Base-by-base conservation (phyloP, 1,140 invertebrate species). In the Lysiphlebus fabarum region DNA sequence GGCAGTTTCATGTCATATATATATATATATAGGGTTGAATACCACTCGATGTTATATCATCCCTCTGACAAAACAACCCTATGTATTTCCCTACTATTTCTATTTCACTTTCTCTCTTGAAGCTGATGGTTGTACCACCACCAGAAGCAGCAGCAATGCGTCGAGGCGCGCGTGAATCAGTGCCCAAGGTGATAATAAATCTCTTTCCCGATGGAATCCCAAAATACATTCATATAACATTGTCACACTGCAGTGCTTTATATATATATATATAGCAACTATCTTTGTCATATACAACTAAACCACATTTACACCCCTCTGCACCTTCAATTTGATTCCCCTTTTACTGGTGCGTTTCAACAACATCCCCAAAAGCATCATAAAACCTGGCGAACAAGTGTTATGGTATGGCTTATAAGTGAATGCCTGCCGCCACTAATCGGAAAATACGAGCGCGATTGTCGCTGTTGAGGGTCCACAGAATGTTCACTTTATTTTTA, bases 371-470 rank as follows among this genome's bases (percentile, higher is more conserved):
- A 56, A 42, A 59, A 59, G 69, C 65, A 68, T 74, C 75, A 74
- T 77, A 79, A 79, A 71, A 73, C 71, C 60, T 26, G 59, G 71
- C 70, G 73, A 70, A 79, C 77, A 79, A 79, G 76, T 79, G 77
- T 78, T 79, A 79, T 79, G 71, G 71, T 74, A 78, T 74, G 73
- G 76, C 76, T 77, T 77, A 77, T 79, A 78, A 79, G 76, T 79
- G 77, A 79, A 79, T 79, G 77, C 75, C 72, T 26, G 73, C 73
- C 74, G 69, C 71, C 74, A 74, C 75, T 79, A 79, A 79, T 78
- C 75, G 75, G 72, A 74, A 79, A 78, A 79, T 79, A 78, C 76
- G 77, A 72, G 72, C 74, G 62, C 74, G 75, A 78, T 77, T 77
- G 75, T 76, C 67, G 71, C 64, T 65, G 33, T 33, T 17, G 37